Conservation (phyloP, 92 coral and sea anemone species). For the Porites cylindrica region DNA sequence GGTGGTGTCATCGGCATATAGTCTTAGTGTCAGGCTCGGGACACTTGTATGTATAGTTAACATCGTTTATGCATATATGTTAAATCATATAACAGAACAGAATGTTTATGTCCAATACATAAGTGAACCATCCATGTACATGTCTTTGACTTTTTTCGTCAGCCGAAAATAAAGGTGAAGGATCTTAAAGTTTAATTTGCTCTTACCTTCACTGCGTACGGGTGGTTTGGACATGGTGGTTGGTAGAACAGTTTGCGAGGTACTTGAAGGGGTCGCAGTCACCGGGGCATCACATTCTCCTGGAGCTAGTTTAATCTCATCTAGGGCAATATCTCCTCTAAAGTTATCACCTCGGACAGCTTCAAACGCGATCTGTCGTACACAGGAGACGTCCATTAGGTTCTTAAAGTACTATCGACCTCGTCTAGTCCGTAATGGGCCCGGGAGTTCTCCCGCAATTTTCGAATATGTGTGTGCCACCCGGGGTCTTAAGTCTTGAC, state of each 20-base stretch:
- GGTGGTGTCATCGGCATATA: too few relatives aligned
- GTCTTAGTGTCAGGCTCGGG: too few relatives aligned
- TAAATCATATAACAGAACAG: too few relatives aligned
- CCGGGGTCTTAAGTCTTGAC: too few relatives aligned
- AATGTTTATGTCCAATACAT: too few relatives aligned
- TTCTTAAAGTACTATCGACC: neutral
- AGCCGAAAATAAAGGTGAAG: neutral
- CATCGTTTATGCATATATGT: too few relatives aligned
- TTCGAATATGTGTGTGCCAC: neutral
- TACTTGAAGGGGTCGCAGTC: neutral
- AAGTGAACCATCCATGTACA: too few relatives aligned
- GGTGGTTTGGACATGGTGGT: conserved; percentile 5
- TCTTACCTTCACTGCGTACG: conserved; percentile 30
- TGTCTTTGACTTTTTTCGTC: neutral
- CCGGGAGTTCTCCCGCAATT: neutral
- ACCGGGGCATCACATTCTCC: conserved; percentile 26
- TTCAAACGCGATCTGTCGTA: conserved; percentile 35
- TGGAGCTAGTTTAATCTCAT: conserved; percentile 42
- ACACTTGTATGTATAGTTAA: too few relatives aligned
- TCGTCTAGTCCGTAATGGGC: too few relatives aligned
- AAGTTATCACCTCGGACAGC: conserved; percentile 24
- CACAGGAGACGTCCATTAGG: neutral
- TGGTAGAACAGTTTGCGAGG: neutral
- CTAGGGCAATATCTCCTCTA: conserved; percentile 43
- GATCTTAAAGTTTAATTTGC: neutral